Evolutionary conservation across 2,797 vertebrate species (phyloP).

Genomic region (Leptodactylus fallax): DNA sequence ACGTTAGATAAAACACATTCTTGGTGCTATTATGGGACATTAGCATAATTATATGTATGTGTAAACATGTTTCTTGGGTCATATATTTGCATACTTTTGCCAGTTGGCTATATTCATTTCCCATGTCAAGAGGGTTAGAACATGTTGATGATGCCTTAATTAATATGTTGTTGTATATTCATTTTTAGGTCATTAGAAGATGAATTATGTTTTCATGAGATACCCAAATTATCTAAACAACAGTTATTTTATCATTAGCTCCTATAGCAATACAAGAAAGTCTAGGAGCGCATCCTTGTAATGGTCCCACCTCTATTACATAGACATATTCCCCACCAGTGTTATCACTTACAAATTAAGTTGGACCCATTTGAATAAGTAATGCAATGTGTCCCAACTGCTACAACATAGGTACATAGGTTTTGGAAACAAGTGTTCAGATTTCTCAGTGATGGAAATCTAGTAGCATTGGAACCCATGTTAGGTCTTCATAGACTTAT

Average conservation of each 20-base stretch:
- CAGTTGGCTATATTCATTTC: neutral
- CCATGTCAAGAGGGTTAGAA: neutral
- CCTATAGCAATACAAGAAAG: neutral
- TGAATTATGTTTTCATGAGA: neutral
- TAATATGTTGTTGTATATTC: neutral
- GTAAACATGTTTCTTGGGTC: conserved; percentile 16
- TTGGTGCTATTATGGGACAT: conserved; percentile 25
- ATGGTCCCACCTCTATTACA: neutral
- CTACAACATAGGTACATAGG: too few species aligned
- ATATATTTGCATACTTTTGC: conserved; percentile 4
- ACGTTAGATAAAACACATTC: conserved; percentile 36
- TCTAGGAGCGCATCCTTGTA: neutral
- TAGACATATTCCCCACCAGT: neutral
- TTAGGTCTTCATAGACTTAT: neutral
- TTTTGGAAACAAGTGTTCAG: neutral
- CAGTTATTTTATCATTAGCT: neutral
- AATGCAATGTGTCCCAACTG: neutral
- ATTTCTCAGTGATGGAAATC: too few species aligned
- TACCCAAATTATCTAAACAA: neutral
- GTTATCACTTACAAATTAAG: neutral
- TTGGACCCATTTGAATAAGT: neutral
- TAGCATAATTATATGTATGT: conserved; percentile 35
- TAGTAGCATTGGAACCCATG: neutral
- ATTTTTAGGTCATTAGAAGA: neutral
- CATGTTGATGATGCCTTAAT: neutral